A percentile compares a stretch with the other conserved stretches of the same genome.
These are phyloP conservation scores for Malurus cyaneus DNA, from an alignment of 2,113 vertebrate species.

Conservation along the genomic window DNA sequence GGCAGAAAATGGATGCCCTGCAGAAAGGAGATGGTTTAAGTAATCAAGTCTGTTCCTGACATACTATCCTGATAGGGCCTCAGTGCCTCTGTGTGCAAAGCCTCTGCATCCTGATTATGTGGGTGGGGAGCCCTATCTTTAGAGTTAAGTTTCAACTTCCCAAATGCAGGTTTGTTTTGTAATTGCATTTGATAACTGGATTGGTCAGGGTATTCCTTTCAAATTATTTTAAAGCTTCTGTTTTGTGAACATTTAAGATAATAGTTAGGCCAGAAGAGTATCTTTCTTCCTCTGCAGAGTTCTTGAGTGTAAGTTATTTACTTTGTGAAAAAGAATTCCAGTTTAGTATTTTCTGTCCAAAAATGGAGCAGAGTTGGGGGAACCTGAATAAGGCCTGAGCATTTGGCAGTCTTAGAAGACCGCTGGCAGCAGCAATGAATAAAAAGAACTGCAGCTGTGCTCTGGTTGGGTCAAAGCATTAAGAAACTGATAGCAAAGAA, in stretches of 20 bases:
- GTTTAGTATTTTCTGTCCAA: neutral
- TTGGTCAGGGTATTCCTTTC: neutral
- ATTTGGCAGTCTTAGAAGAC: neutral
- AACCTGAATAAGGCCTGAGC: neutral
- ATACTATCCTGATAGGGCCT: neutral
- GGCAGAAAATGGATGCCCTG: neutral
- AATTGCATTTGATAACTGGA: neutral
- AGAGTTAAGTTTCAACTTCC: neutral
- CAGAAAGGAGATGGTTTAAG: neutral
- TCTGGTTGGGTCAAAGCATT: neutral
- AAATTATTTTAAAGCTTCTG: neutral
- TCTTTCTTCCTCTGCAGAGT: neutral
- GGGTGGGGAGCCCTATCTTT: conserved; percentile 16
- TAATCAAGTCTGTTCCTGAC: neutral
- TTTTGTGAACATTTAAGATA: neutral
- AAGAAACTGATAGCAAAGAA: neutral
- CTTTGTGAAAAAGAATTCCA: neutral
- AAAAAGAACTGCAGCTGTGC: conserved; percentile 31
- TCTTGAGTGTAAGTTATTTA: neutral
- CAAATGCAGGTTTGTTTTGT: neutral
- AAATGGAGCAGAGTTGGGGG: neutral
- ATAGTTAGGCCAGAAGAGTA: neutral
- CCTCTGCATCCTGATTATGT: neutral
- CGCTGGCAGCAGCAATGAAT: neutral
- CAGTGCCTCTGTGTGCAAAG: neutral